A percentile compares a stretch with the other conserved stretches of the same genome.
These are phyloP conservation scores for Alligator mississippiensis DNA, from an alignment of 2,113 vertebrate genomes.

Conservation along the genomic window DNA sequence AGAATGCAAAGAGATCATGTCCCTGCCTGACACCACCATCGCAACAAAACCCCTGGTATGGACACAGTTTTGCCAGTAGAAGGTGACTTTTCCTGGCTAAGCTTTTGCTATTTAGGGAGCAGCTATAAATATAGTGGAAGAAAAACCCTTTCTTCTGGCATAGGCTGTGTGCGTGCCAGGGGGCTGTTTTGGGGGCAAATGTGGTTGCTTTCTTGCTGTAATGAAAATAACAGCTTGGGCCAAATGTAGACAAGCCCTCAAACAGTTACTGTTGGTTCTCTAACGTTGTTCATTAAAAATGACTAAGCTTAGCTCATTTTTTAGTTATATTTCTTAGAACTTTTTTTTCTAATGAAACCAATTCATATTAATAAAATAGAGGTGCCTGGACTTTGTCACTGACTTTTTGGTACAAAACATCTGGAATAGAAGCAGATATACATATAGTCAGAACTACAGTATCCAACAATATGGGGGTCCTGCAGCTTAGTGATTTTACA, in stretches of 20 bases:
- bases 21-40: too few relatives aligned
- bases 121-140: not conserved
- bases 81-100: not conserved
- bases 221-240: too few relatives aligned
- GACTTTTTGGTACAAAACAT: not conserved
- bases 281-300: not conserved
- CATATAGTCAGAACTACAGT: not conserved
- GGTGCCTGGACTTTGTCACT: not conserved
- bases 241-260: too few relatives aligned
- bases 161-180: too few relatives aligned
- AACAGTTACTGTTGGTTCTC: not conserved
- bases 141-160: too few relatives aligned
- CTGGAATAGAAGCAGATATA: not conserved
- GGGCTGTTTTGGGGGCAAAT: too few relatives aligned
- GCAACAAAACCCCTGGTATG: too few relatives aligned
- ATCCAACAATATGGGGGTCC: not conserved
- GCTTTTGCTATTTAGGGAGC: not conserved
- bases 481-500: not conserved
- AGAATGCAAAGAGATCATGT: too few relatives aligned
- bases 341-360: not conserved
- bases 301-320: conserved; percentile 3
- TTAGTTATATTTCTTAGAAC: not conserved
- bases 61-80: not conserved
- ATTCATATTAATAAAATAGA: not conserved
- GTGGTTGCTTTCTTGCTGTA: too few relatives aligned